Conservation (phyloP, 2,797 vertebrate species). For the Spinibarbus caldwelli region DNA sequence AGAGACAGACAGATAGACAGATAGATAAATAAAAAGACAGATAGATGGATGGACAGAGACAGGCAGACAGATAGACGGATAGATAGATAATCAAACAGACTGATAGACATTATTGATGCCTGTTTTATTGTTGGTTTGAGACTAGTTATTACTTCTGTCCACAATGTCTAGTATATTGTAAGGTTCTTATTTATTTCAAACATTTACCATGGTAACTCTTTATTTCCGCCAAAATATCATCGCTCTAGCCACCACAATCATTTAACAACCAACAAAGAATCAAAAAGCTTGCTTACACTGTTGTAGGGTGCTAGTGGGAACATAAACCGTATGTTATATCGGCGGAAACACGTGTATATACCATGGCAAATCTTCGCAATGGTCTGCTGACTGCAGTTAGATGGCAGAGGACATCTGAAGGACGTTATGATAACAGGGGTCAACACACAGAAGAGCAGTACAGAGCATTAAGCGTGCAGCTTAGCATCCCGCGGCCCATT, state of each 20-base stretch:
- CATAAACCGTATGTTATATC: not conserved
- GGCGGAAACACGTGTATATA: not conserved
- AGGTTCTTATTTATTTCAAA: not conserved
- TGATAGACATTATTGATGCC: not conserved
- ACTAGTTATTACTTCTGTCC: not conserved
- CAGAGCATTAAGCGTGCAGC: not conserved
- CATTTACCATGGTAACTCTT: not conserved
- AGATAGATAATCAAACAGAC: not conserved
- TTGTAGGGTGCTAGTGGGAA: not conserved
- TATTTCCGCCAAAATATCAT: not conserved
- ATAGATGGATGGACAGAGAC: not conserved
- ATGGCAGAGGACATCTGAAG: constrained; percentile 54
- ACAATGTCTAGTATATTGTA: not conserved
- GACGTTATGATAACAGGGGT: constrained; percentile 38
- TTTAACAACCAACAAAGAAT: not conserved
- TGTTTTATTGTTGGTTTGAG: not conserved
- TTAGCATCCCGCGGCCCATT: constrained; percentile 19
- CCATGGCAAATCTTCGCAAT: not conserved
- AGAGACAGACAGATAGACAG: too few relatives aligned
- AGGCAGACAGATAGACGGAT: not conserved
- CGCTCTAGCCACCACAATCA: not conserved
- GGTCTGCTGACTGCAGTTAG: constrained; percentile 2
- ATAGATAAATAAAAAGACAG: not conserved
- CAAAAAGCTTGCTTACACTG: not conserved
- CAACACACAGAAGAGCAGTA: constrained; percentile 27